phyloP scores from a whole-genome alignment of 1,140 invertebrate genomes.

The Phymastichus coffea region DNA sequence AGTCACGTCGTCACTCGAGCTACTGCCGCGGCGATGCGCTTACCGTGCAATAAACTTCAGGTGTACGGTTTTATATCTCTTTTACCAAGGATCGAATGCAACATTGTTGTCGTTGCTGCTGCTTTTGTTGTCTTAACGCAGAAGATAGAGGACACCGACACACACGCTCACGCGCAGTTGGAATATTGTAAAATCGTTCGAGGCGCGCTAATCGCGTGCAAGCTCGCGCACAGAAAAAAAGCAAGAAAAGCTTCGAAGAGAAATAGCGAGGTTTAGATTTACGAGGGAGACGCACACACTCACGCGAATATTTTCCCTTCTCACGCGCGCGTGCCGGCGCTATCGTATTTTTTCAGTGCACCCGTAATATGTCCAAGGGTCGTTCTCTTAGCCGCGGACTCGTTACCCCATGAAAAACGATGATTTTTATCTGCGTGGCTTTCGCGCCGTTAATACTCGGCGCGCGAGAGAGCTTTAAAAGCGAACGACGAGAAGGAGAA shows the following conservation, averaged over 20 bases:
- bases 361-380: no score
- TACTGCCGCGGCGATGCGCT: not conserved
- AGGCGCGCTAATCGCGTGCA: not conserved
- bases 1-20: no score
- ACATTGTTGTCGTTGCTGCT: not conserved
- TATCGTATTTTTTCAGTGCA: no score
- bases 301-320: not conserved
- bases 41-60: not conserved
- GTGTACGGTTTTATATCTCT: not conserved
- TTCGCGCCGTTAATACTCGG: not conserved
- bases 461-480: no score
- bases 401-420: conserved; percentile 12
- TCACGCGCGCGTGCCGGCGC: no score
- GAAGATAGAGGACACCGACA: not conserved
- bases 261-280: not conserved
- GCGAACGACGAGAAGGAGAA: no score
- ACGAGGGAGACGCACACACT: not conserved
- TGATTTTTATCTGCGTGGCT: conserved; percentile 7
- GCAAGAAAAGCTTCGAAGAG: not conserved
- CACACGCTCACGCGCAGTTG: not conserved
- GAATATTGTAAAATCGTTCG: not conserved
- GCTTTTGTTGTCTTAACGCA: no score
- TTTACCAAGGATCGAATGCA: not conserved
- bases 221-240: not conserved
- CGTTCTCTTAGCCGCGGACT: no score